Conservation (phyloP, 1,140 invertebrate species). For the Drosophila parvula region DNA sequence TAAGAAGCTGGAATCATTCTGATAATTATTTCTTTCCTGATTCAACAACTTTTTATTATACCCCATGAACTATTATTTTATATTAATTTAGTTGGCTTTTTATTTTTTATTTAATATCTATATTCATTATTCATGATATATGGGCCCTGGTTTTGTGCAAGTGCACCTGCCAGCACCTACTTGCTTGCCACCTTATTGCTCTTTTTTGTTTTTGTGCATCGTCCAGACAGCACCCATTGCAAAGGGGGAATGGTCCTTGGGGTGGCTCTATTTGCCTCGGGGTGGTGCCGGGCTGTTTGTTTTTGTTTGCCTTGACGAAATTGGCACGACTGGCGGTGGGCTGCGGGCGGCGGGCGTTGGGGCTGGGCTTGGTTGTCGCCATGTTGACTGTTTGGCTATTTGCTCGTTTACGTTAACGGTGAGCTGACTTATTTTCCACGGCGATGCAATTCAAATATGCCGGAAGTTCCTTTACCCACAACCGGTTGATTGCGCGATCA, state of each 20-base stretch:
- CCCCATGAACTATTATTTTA: too few relatives aligned
- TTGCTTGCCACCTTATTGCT: slow-evolving; percentile 19
- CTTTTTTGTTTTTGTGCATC: slow-evolving; percentile 59
- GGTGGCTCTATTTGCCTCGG: slow-evolving; percentile 20
- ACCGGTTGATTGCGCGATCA: slow-evolving; percentile 22
- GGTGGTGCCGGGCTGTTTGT: slow-evolving; percentile 52
- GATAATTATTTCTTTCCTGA: not conserved
- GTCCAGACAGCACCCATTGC: slow-evolving; percentile 23
- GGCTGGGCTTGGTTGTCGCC: slow-evolving; percentile 26
- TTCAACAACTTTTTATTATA: too few relatives aligned
- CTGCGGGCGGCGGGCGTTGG: not conserved
- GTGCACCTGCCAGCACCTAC: slow-evolving; percentile 7
- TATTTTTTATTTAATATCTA: not conserved
- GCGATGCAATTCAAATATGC: slow-evolving; percentile 69
- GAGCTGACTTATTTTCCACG: slow-evolving; percentile 70
- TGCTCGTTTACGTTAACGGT: slow-evolving; percentile 63
- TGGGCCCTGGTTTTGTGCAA: not conserved
- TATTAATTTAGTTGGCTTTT: too few relatives aligned
- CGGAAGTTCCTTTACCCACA: slow-evolving; percentile 58
- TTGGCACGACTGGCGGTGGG: slow-evolving; percentile 53
- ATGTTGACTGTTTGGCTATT: slow-evolving; percentile 79
- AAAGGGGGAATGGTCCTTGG: not conserved
- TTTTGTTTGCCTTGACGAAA: slow-evolving; percentile 76
- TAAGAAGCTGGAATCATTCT: not conserved
- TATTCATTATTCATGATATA: not conserved